Percentiles rank a stretch among this genome's conserved stretches.
phyloP scores from a whole-genome alignment of 2,113 vertebrate genomes.

The Petroica traversi region DNA sequence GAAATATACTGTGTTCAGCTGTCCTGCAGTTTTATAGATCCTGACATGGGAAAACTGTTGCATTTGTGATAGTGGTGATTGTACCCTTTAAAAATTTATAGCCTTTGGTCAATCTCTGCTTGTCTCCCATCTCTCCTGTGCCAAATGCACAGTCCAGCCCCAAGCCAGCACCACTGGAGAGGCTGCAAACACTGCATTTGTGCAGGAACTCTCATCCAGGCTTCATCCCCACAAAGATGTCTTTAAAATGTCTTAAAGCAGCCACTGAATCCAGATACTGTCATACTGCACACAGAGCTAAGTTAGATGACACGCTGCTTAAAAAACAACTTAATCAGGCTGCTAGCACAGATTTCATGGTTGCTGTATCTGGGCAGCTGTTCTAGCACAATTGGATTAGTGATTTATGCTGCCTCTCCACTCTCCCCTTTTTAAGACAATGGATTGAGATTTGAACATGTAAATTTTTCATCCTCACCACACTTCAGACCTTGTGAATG shows the following conservation, averaged over 20 bases:
- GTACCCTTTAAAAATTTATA: not conserved
- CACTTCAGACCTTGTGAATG: not conserved
- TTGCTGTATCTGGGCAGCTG: not conserved
- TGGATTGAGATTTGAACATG: not conserved
- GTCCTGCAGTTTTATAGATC: not conserved
- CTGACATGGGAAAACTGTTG: slow-evolving; percentile 7
- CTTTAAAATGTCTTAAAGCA: not conserved
- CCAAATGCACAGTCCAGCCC: not conserved
- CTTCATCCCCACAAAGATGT: not conserved
- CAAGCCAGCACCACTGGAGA: not conserved
- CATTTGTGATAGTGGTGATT: not conserved
- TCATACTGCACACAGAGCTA: not conserved
- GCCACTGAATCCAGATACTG: not conserved
- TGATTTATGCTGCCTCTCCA: not conserved
- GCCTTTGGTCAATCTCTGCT: not conserved
- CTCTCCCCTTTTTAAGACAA: not conserved
- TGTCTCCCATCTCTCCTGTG: not conserved
- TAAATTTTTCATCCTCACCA: not conserved
- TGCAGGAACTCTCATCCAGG: not conserved
- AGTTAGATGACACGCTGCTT: not conserved
- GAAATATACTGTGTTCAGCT: not conserved
- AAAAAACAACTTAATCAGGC: not conserved
- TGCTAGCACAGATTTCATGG: not conserved
- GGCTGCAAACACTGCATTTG: not conserved
- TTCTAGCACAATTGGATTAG: not conserved